phyloP scores from a whole-genome alignment of 2,113 vertebrate genomes.

The Echinops telfairi region DNA sequence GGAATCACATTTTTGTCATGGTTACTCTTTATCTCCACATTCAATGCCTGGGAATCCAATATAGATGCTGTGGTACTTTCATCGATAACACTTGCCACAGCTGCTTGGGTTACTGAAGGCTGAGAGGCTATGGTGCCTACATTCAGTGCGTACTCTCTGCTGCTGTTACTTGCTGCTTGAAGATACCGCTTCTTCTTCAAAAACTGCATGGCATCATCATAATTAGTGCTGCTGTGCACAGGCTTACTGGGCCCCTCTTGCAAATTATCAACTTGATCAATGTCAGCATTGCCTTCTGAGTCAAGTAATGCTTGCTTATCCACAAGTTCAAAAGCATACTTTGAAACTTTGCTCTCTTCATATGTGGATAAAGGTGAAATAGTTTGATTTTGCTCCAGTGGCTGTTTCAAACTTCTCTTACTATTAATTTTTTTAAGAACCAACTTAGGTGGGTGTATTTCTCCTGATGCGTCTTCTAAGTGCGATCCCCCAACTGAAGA shows the following conservation, averaged over 20 bases:
- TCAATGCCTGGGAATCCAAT: slow-evolving; percentile 93
- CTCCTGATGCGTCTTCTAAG: slow-evolving; percentile 91
- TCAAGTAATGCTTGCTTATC: slow-evolving; percentile 96
- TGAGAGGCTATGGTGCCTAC: slow-evolving; percentile 95
- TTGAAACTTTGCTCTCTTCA: slow-evolving; percentile 95
- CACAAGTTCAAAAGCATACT: slow-evolving; percentile 97
- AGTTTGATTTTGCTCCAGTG: slow-evolving; percentile 90
- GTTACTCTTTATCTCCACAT: slow-evolving; percentile 93
- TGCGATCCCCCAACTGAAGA: slow-evolving; percentile 89
- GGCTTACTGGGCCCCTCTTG: slow-evolving; percentile 95
- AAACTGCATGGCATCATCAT: slow-evolving; percentile 99
- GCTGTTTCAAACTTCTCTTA: slow-evolving; percentile 94
- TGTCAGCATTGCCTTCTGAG: slow-evolving; percentile 92
- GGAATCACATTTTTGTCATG: slow-evolving; percentile 97
- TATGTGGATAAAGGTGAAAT: slow-evolving; percentile 93
- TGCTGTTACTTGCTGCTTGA: slow-evolving; percentile 93
- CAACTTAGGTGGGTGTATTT: slow-evolving; percentile 94
- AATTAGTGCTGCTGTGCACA: slow-evolving; percentile 95
- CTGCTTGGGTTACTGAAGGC: slow-evolving; percentile 93
- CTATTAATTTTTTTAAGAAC: slow-evolving; percentile 96
- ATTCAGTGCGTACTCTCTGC: slow-evolving; percentile 94
- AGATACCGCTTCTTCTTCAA: slow-evolving; percentile 99
- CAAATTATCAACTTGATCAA: slow-evolving; percentile 94
- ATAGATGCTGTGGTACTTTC: slow-evolving; percentile 94
- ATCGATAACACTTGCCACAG: slow-evolving; percentile 95